Conservation (phyloP, 2,113 vertebrate species). For the Meleagris gallopavo region DNA sequence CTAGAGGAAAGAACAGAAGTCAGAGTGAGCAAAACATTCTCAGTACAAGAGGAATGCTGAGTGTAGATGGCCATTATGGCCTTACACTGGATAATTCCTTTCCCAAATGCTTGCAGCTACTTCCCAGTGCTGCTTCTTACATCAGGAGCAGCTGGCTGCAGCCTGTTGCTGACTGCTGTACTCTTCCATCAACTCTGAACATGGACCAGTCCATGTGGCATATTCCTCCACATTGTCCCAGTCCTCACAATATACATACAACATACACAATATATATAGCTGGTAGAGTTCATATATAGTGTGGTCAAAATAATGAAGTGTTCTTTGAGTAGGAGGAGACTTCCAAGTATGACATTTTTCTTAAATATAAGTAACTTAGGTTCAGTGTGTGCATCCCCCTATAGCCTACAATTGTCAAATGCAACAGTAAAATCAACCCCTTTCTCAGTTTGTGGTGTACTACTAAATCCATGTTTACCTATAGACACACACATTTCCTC, state of each 20-base stretch:
- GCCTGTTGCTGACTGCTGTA: not conserved
- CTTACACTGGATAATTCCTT: not conserved
- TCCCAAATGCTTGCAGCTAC: not conserved
- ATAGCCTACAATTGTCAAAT: not conserved
- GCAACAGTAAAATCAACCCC: not conserved
- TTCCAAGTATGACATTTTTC: not conserved
- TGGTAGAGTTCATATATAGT: not conserved
- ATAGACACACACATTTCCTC: not conserved
- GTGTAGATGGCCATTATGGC: not conserved
- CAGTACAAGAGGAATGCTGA: not conserved
- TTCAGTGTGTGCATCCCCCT: not conserved
- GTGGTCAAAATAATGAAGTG: not conserved
- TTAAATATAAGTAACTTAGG: not conserved
- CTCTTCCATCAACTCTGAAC: not conserved
- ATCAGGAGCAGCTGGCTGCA: not conserved
- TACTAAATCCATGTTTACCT: not conserved
- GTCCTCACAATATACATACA: not conserved
- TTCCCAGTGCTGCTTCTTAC: not conserved
- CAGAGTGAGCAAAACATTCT: accelerated
- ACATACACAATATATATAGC: not conserved
- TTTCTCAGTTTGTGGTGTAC: not conserved
- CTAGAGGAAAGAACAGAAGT: not conserved
- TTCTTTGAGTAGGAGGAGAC: not conserved
- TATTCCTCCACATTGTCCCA: not conserved
- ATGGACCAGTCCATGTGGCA: not conserved